Percentiles rank a stretch among this genome's conserved stretches.
phyloP scores from a whole-genome alignment of 2,797 vertebrate genomes.

The Iguana delicatissima region DNA sequence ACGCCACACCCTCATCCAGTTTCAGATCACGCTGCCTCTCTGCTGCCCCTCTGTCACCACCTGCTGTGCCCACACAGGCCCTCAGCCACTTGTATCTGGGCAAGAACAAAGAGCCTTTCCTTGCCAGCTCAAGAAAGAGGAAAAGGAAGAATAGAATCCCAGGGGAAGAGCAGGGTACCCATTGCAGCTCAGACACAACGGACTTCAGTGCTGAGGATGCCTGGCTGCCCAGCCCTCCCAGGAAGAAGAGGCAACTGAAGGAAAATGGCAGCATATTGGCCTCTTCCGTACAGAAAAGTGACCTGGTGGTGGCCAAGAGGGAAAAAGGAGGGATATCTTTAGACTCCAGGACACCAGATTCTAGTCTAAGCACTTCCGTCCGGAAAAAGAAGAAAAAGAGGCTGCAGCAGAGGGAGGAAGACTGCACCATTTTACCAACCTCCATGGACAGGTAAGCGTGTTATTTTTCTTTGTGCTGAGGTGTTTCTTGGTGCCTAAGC shows the following conservation, averaged over 20 bases:
- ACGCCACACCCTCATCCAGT: neutral
- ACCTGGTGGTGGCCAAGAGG: accelerated
- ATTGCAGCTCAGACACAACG: accelerated
- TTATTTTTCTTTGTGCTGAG: neutral
- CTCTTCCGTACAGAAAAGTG: accelerated
- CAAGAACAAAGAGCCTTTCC: constrained; percentile 5
- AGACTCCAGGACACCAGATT: neutral
- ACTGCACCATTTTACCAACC: neutral
- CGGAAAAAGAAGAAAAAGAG: constrained; percentile 64
- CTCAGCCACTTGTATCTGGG: neutral
- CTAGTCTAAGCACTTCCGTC: constrained; percentile 54
- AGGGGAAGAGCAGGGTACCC: neutral
- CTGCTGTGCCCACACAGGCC: constrained; percentile 53
- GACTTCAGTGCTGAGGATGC: neutral
- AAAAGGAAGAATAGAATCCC: neutral
- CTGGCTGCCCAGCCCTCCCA: neutral
- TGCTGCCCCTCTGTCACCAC: constrained; percentile 16
- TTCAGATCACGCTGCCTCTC: constrained; percentile 34
- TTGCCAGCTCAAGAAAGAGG: constrained; percentile 58
- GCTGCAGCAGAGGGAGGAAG: constrained; percentile 15
- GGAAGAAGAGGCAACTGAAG: constrained; percentile 53
- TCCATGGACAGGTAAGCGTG: constrained; percentile 49
- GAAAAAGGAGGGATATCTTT: accelerated
- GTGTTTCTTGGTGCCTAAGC: neutral
- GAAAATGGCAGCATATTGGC: neutral